These are phyloP conservation scores for Zosterops pallidus DNA, from an alignment of 2,113 vertebrate genomes.

Conservation along the genomic window DNA sequence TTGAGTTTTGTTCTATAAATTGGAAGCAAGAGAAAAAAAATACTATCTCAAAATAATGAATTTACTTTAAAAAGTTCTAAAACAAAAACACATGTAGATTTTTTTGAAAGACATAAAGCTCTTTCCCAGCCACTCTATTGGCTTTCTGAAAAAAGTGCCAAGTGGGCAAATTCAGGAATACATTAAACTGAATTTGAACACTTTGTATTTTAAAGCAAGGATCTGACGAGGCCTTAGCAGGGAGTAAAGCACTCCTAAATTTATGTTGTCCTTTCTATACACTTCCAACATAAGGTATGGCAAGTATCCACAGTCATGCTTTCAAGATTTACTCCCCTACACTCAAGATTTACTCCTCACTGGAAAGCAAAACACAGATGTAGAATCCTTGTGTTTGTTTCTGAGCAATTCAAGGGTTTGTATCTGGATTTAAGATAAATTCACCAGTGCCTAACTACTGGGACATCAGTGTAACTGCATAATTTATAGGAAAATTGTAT, in stretches of 20 bases:
- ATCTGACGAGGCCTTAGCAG: background rate
- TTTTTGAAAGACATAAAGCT: background rate
- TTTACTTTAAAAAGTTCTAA: background rate
- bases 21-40: constrained; percentile 44
- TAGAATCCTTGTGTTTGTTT: background rate
- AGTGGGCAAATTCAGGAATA: background rate
- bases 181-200: background rate
- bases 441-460: background rate
- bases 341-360: background rate
- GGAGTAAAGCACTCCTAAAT: background rate
- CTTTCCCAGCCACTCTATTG: background rate
- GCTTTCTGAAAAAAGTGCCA: background rate
- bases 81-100: background rate
- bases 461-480: background rate
- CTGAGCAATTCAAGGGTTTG: background rate
- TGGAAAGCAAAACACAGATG: background rate
- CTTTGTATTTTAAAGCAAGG: background rate
- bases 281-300: background rate
- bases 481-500: background rate
- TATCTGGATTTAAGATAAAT: background rate
- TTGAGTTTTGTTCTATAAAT: constrained; percentile 86
- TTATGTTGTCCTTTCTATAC: background rate
- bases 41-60: background rate
- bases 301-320: background rate
- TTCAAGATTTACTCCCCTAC: background rate